These are phyloP conservation scores for Stegophylla sp. DNA, from an alignment of 2,888 invertebrate genomes.

Conservation along the genomic window DNA sequence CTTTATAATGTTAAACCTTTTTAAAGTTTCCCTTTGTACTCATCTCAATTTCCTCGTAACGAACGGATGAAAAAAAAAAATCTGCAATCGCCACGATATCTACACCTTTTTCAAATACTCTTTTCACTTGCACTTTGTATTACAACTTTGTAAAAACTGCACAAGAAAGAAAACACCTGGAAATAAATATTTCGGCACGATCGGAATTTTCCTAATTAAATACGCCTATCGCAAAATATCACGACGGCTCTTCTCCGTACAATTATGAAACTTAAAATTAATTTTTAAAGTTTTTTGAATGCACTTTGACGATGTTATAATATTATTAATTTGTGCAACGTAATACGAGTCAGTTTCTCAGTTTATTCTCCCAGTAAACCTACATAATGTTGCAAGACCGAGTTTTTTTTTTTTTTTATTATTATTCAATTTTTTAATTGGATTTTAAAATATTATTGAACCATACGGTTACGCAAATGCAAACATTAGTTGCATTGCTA, in stretches of 20 bases:
- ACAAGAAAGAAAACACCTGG: background rate
- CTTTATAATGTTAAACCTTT: conserved; percentile 33
- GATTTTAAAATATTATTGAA: too few relatives aligned
- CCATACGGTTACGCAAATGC: too few relatives aligned
- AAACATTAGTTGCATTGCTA: too few relatives aligned
- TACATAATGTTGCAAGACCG: too few relatives aligned
- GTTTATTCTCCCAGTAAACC: too few relatives aligned
- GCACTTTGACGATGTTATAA: background rate
- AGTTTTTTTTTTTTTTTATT: too few relatives aligned
- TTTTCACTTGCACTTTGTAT: background rate
- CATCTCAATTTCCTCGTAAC: background rate
- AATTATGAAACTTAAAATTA: background rate
- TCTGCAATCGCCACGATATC: background rate
- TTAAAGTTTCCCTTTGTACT: conserved; percentile 29
- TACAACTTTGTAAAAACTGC: background rate
- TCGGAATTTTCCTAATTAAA: too few relatives aligned
- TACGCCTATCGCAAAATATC: background rate
- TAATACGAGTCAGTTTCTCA: too few relatives aligned
- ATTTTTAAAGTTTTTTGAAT: background rate
- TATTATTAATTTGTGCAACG: too few relatives aligned
- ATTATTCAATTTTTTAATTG: too few relatives aligned
- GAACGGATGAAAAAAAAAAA: conserved; percentile 6
- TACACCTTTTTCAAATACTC: background rate
- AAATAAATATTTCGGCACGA: background rate
- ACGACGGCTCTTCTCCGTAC: background rate